A percentile compares a stretch with the other conserved stretches of the same genome.
phyloP scores from a whole-genome alignment of 2,113 vertebrate genomes.

The Thamnophis sirtalis region DNA sequence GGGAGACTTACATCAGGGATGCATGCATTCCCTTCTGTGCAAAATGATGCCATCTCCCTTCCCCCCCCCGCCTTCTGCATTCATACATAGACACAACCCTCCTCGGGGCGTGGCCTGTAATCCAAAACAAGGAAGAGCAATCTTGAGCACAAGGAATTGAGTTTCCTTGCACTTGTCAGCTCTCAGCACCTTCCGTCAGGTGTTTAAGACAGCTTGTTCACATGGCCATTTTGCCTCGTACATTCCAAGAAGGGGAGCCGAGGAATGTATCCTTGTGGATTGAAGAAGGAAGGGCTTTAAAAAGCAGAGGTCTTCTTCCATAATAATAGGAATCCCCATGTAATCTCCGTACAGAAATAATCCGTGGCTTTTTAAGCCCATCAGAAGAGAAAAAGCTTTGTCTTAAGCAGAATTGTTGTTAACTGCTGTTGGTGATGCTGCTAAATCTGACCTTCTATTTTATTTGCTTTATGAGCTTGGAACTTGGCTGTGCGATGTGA shows the following conservation, averaged over 20 bases:
- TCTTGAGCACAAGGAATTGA: neutral
- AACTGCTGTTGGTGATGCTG: neutral
- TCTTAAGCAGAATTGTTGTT: neutral
- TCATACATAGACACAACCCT: neutral
- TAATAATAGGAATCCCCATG: neutral
- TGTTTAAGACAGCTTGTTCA: neutral
- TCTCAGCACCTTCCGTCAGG: too few relatives aligned
- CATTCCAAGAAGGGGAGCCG: neutral
- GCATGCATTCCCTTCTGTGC: neutral
- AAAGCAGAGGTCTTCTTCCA: neutral
- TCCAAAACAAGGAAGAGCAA: neutral
- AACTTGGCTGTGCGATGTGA: constrained; percentile 81
- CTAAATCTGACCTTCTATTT: constrained; percentile 31
- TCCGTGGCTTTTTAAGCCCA: neutral
- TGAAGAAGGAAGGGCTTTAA: neutral
- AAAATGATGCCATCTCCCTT: neutral
- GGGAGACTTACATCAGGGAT: neutral
- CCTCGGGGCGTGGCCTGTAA: neutral
- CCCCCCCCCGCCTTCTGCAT: neutral
- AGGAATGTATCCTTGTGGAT: too few relatives aligned
- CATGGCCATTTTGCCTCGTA: neutral
- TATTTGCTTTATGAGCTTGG: constrained; percentile 79
- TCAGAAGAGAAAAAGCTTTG: neutral
- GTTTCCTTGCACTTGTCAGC: neutral
- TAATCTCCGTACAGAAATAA: neutral